A percentile compares a stretch with the other conserved stretches of the same genome.
phyloP scores from a whole-genome alignment of 2,888 invertebrate genomes.

The Entomobrya proxima region DNA sequence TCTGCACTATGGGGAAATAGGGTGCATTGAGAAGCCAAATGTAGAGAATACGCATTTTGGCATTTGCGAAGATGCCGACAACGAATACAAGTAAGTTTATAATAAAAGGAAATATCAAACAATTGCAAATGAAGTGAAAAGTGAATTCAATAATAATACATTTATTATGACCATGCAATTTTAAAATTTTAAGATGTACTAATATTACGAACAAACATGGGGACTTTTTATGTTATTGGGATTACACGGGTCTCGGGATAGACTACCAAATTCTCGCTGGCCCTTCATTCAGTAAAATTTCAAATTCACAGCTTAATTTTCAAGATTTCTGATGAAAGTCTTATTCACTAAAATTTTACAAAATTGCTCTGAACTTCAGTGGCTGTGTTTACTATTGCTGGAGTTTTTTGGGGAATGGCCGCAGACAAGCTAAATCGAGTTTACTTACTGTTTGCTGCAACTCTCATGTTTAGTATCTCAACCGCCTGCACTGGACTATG shows the following conservation, averaged over 20 bases:
- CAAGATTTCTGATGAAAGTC: no score
- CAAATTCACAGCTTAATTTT: no score
- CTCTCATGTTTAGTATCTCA: slow-evolving; percentile 87
- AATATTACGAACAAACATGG: slow-evolving; percentile 62
- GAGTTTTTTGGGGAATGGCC: slow-evolving; percentile 88
- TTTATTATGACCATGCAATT: no score
- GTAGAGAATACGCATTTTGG: slow-evolving; percentile 69
- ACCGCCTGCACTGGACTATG: slow-evolving; percentile 91
- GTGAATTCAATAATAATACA: background rate
- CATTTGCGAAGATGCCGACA: slow-evolving; percentile 81
- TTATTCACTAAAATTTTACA: no score
- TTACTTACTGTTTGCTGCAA: slow-evolving; percentile 85
- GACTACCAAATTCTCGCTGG: slow-evolving; percentile 95
- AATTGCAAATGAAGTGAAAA: background rate
- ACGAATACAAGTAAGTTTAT: slow-evolving; percentile 79
- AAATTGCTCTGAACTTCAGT: slow-evolving; percentile 94
- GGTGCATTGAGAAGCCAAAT: slow-evolving; percentile 82
- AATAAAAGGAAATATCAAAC: background rate
- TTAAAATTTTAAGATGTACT: slow-evolving; percentile 62
- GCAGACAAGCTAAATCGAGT: slow-evolving; percentile 85
- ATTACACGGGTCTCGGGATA: slow-evolving; percentile 92
- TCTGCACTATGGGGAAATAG: slow-evolving; percentile 90
- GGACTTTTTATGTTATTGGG: slow-evolving; percentile 89
- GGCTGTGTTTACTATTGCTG: slow-evolving; percentile 91
- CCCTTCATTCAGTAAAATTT: no score